These are phyloP conservation scores for Mobula birostris DNA, from an alignment of 2,113 vertebrate genomes.

Conservation along the genomic window DNA sequence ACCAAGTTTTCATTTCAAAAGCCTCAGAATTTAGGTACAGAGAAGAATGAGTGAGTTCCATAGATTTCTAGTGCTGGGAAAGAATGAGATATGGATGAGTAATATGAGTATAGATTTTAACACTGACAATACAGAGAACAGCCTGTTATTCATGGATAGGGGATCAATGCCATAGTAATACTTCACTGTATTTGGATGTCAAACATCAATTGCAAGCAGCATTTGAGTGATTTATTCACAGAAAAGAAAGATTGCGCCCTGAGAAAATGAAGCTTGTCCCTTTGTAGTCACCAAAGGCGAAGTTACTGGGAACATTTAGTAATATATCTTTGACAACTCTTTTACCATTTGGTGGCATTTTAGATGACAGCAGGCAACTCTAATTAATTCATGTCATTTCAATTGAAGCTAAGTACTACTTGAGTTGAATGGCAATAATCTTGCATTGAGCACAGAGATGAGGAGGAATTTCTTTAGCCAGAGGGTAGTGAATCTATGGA, in stretches of 20 bases:
- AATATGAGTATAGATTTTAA: not conserved
- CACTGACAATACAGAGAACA: not conserved
- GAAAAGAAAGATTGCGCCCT: not conserved
- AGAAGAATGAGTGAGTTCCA: not conserved
- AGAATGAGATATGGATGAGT: not conserved
- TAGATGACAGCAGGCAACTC: not conserved
- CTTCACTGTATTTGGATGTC: not conserved
- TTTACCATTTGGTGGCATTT: not conserved
- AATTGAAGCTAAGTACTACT: not conserved
- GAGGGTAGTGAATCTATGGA: too few relatives aligned
- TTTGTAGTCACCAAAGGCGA: not conserved
- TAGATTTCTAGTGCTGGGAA: not conserved
- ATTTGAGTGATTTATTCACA: not conserved
- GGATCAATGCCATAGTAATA: not conserved
- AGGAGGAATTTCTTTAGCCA: too few relatives aligned
- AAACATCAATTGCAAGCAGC: not conserved
- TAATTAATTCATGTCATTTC: slow-evolving; percentile 12
- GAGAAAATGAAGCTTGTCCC: not conserved
- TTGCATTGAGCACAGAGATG: not conserved
- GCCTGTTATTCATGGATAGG: not conserved
- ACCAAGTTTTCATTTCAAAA: not conserved
- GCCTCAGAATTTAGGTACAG: not conserved
- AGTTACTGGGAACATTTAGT: slow-evolving; percentile 14
- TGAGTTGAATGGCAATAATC: not conserved
- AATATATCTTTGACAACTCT: not conserved